Evolutionary conservation across 2,888 invertebrate genomes (phyloP).

Genomic region (Drosophila histrio): DNA sequence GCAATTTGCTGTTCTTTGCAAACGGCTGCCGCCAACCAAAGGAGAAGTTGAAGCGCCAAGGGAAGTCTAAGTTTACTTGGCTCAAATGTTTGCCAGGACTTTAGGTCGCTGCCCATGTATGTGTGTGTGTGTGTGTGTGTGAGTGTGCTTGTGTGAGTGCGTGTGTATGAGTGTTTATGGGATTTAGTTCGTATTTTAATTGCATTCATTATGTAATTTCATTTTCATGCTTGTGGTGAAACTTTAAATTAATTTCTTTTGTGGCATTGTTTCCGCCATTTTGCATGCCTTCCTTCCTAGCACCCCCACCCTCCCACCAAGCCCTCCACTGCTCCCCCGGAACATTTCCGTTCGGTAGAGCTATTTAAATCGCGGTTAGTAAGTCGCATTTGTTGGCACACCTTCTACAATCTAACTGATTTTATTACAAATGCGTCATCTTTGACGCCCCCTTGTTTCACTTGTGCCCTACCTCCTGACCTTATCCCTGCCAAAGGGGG

Average conservation of each 20-base stretch:
- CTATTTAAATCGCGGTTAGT: conserved; percentile 40
- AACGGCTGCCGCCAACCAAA: conserved; percentile 17
- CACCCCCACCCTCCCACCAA: not conserved
- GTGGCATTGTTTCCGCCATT: conserved; percentile 70
- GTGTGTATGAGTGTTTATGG: conserved; percentile 18
- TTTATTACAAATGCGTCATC: conserved; percentile 57
- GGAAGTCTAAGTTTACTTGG: conserved; percentile 57
- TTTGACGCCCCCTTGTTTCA: conserved; percentile 3
- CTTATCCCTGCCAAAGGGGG: not conserved
- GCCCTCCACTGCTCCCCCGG: no score
- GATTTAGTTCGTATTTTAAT: conserved; percentile 70
- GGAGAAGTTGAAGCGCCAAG: not conserved
- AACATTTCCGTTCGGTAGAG: conserved; percentile 52
- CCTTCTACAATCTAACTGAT: conserved; percentile 27
- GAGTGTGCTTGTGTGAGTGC: conserved; percentile 7
- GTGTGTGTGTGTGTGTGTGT: conserved; percentile 13
- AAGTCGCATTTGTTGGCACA: conserved; percentile 33
- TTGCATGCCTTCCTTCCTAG: conserved; percentile 40
- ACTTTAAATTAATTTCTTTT: conserved; percentile 78
- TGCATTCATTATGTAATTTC: conserved; percentile 79
- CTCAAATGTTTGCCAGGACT: conserved; percentile 58
- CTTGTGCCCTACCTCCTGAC: not conserved
- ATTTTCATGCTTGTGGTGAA: conserved; percentile 74
- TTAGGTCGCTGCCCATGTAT: conserved; percentile 3
- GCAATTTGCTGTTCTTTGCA: conserved; percentile 75